Conservation (phyloP, 2,888 invertebrate genomes). For the Dinocampus coccinellae region DNA sequence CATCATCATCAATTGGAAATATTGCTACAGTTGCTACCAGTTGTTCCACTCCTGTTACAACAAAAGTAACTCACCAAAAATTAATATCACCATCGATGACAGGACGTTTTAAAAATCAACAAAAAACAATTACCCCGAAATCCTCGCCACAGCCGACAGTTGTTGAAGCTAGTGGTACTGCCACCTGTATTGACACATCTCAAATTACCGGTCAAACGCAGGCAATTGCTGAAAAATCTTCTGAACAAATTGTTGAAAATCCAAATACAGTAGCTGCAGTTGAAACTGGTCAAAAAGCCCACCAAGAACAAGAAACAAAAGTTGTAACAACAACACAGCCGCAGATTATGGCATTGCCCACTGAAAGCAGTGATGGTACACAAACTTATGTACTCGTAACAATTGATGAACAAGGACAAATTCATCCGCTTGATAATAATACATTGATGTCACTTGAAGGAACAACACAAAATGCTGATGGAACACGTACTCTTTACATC, state of each 20-base stretch:
- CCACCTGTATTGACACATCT: background rate
- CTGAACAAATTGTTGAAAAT: conserved; percentile 43
- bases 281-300: conserved; percentile 37
- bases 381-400: conserved; percentile 81
- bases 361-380: conserved; percentile 80
- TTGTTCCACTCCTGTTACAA: conserved; percentile 27
- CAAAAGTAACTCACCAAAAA: conserved; percentile 41
- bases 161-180: background rate
- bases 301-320: conserved; percentile 50
- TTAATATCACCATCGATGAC: conserved; percentile 34
- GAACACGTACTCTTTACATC: conserved; percentile 63
- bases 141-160: background rate
- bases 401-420: conserved; percentile 79
- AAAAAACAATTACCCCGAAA: conserved; percentile 25
- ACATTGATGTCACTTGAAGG: conserved; percentile 73
- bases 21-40: conserved; percentile 18
- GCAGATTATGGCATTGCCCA: conserved; percentile 80
- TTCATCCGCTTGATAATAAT: conserved; percentile 80
- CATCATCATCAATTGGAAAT: too few relatives aligned
- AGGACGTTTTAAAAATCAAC: conserved; percentile 18
- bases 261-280: conserved; percentile 19
- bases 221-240: conserved; percentile 42
- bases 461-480: conserved; percentile 60
- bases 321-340: conserved; percentile 72
- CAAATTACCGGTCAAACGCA: background rate